Evolutionary conservation across 1,140 invertebrate genomes (phyloP).

Genomic region (Macrocentrus cingulum): DNA sequence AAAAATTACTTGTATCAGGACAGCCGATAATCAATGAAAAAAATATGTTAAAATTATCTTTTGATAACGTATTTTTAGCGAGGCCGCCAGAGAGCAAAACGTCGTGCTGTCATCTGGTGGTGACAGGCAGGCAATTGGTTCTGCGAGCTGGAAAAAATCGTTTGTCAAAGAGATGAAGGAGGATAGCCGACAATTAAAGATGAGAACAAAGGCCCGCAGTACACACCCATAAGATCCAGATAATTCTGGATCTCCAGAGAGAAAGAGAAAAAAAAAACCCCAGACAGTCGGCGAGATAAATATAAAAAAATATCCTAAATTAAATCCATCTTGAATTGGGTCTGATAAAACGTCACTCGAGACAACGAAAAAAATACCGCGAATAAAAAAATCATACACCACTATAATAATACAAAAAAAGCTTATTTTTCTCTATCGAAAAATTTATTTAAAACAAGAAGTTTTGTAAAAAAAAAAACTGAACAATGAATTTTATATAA

Average conservation of each 20-base stretch:
- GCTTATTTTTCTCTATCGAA: no score
- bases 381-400: no score
- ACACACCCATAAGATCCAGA: slow-evolving; percentile 17
- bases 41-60: no score
- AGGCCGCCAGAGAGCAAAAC: no score
- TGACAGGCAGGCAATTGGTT: slow-evolving; percentile 42
- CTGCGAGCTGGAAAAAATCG: slow-evolving; percentile 28
- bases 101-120: slow-evolving; percentile 34
- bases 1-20: no score
- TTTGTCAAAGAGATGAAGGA: slow-evolving; percentile 31
- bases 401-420: no score
- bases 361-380: no score
- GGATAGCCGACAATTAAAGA: slow-evolving; percentile 38
- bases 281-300: slow-evolving; percentile 4
- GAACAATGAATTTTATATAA: no score
- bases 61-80: slow-evolving; percentile 13
- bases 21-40: slow-evolving; percentile 19
- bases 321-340: no score
- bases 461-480: no score
- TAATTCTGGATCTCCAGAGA: slow-evolving; percentile 1
- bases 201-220: slow-evolving; percentile 36
- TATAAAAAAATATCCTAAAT: slow-evolving; percentile 22
- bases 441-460: no score
- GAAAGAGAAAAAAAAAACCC: not conserved
- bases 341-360: no score